Base-by-base conservation (phyloP, 2,888 invertebrate genomes). In the Heteromurus nitidus region DNA sequence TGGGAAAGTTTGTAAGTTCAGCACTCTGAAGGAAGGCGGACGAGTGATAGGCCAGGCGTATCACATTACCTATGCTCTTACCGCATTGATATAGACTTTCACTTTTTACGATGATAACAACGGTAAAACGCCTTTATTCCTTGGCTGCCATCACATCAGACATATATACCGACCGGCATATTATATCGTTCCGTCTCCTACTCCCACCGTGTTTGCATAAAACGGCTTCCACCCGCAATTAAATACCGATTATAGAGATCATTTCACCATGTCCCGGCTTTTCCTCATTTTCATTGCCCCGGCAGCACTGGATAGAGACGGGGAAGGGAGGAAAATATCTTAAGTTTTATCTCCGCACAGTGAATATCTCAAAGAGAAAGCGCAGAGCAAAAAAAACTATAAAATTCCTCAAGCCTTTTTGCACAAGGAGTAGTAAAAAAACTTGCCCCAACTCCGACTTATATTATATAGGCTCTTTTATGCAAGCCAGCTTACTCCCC, bases 171-270 rank as follows among this genome's bases (percentile, higher is more conserved):
- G n/a, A 22, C 55, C 22, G n/a, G 36, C 36, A 36, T 20, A 58
- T 36, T 31, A 62, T 62, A 28, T 58, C 58, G 28, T 55, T 55
- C 55, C 55, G 16, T 55, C 20, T 62, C n/a, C n/a, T 50, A 13
- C 50, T 62, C n/a, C 26, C 22, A 24, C 24, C 53, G 30, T 77
- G 77, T 77, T 69, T 77, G 77, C 72, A 68, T 79, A 60, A 53
- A 79, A 82, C 73, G 79, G 70, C 75, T 80, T 80, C 67, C 76
- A 80, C 68, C 62, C 70, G 80, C 75, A 83, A 83, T 83, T 83
- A 83, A 83, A 83, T 83, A 75, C 72, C 76, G 83, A 83, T 83
- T 83, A 83, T 72, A 83, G 70, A 62, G 69, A 77, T 77, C 70
- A 64, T 77, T 77, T 69, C 69, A 64, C 36, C 50, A 70, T 55